Evolutionary conservation across 2,797 vertebrate species (phyloP), one percentile per base, ranked within the genome.

Genomic region (Triplophysa bombifrons): DNA sequence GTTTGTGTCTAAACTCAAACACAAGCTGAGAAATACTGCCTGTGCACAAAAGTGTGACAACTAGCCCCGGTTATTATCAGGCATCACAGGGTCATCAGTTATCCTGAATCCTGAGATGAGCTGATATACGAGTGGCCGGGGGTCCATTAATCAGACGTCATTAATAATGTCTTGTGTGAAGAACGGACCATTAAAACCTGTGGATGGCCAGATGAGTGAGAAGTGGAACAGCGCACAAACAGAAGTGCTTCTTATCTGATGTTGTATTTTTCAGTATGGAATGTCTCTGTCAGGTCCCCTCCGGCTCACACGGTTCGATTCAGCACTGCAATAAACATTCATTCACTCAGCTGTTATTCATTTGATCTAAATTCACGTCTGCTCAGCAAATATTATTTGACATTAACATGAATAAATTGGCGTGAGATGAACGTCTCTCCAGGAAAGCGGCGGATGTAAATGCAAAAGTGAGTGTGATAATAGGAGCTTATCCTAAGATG

Each of bases 231-330:
- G 56, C 12, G 48, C 20, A 63, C 72, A 14, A 41, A 38, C 56
- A 71, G 10, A 1, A 41, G 60, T 2, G 1, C 38, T 58, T 72
- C 50, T 50, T 67, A 48, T 22, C 63, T 58, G n/a, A 63, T 44
- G 63, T 76, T 19, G 46, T 6, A 7, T 38, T 14, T 48, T 41
- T 60, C 63, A 74, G 14, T 46, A 17, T 56, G 78, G 58, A 53
- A 51, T 3, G 55, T 46, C 27, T 41, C 65, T 12, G 22, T 48
- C 53, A 51, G 64, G 48, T n/a, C 61, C 14, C 19, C 25, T 25
- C 13, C 38, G 58, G 34, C 55, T 2, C 34, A 30, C 80, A 65
- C 25, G 22, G 38, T 50, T 19, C 63, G 11, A 20, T 51, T 5
- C 34, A 34, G 20, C 72, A 61, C 4, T 51, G 10, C 44, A 61